phyloP scores from a whole-genome alignment of 2,888 invertebrate species.

The Yponomeuta sedellus region DNA sequence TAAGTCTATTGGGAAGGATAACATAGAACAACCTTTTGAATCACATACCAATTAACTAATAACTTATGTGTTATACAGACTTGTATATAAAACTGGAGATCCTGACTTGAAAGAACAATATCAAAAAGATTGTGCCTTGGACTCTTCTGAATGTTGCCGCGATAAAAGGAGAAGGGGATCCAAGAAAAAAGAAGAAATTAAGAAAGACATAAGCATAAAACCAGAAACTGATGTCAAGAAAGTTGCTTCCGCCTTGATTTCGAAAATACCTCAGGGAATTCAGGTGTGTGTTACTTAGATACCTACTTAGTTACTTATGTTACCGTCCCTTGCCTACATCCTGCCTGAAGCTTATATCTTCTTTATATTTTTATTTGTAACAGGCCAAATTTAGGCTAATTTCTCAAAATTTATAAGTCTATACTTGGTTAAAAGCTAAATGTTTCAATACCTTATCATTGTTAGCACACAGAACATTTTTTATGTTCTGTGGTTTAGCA shows the following conservation, averaged over 20 bases:
- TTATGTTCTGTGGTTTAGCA: too few species aligned
- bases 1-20: too few species aligned
- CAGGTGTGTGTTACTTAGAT: slow-evolving; percentile 39
- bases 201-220: slow-evolving; percentile 35
- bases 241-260: slow-evolving; percentile 32
- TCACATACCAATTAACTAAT: background rate
- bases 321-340: too few species aligned
- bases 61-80: slow-evolving; percentile 35
- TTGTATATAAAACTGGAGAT: slow-evolving; percentile 58
- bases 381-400: background rate
- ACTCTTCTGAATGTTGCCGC: slow-evolving; percentile 60
- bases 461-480: too few species aligned
- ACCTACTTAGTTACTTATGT: too few species aligned
- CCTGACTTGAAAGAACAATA: slow-evolving; percentile 50
- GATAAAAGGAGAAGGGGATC: slow-evolving; percentile 31
- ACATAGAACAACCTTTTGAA: background rate
- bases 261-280: slow-evolving; percentile 59
- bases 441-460: too few species aligned
- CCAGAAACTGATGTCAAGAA: slow-evolving; percentile 26
- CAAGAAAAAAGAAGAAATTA: slow-evolving; percentile 32
- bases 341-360: background rate
- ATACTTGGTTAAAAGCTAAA: too few species aligned
- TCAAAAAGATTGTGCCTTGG: slow-evolving; percentile 48
- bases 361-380: background rate
- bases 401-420: too few species aligned